Evolutionary conservation across 1,140 invertebrate genomes (phyloP).

Genomic region (Drosophila littoralis): DNA sequence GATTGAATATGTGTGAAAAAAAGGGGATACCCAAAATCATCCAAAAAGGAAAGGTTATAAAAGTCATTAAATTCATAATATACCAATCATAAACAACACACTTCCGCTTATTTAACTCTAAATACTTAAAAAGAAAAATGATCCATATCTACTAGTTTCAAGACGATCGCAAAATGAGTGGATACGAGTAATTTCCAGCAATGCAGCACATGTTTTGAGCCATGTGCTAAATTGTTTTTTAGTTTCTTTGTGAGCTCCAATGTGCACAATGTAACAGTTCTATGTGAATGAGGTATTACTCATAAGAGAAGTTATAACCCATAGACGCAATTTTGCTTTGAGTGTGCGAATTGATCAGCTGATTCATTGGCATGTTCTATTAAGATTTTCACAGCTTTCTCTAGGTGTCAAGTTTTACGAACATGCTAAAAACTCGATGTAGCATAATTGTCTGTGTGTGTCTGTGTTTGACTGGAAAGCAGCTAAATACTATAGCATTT

Average conservation of each 20-base stretch:
- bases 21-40: not conserved
- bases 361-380: constrained; percentile 44
- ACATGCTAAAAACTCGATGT: constrained; percentile 45
- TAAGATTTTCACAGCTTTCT: constrained; percentile 61
- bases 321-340: constrained; percentile 2
- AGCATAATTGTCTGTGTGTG: constrained; percentile 38
- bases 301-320: constrained; percentile 2
- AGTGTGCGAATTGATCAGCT: constrained; percentile 39
- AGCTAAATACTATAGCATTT: constrained; percentile 30
- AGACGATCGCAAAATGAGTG: not conserved
- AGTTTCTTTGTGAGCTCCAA: not conserved
- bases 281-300: constrained; percentile 22
- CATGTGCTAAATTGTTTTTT: not conserved
- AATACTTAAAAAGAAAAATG: not conserved
- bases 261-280: not conserved
- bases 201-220: not conserved
- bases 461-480: constrained; percentile 27
- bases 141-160: not conserved
- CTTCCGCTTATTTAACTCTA: constrained; percentile 1
- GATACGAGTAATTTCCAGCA: not conserved
- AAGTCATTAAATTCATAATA: not conserved
- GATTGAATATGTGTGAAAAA: not conserved
- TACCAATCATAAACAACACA: constrained; percentile 1
- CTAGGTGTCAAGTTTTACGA: constrained; percentile 46
- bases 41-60: not conserved